Evolutionary conservation across 2,888 invertebrate genomes (phyloP).

Genomic region (Rapana venosa): DNA sequence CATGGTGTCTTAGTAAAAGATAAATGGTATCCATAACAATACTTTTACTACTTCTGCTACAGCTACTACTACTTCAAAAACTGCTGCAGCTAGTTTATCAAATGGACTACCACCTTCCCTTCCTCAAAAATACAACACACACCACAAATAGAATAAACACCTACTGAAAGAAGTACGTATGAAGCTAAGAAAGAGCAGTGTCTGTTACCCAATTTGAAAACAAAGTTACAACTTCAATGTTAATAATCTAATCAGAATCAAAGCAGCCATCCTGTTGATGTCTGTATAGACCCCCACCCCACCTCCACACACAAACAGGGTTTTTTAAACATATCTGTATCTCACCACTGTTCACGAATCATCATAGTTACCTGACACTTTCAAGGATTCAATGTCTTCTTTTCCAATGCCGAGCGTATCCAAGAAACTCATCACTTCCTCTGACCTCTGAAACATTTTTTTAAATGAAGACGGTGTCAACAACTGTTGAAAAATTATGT

Average conservation of each 20-base stretch:
- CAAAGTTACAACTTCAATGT: too few relatives aligned
- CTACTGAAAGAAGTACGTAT: not conserved
- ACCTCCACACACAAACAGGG: too few relatives aligned
- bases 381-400: conserved; percentile 63
- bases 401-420: conserved; percentile 52
- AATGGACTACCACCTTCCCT: not conserved
- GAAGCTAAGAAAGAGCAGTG: too few relatives aligned
- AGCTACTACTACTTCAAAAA: not conserved
- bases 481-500: not conserved
- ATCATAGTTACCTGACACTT: conserved; percentile 61
- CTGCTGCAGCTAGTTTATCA: not conserved
- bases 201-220: too few relatives aligned
- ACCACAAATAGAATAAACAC: not conserved
- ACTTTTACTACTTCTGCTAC: too few relatives aligned
- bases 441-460: conserved; percentile 61
- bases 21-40: not conserved
- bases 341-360: not conserved
- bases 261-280: too few relatives aligned
- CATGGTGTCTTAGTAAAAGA: not conserved
- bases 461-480: not conserved
- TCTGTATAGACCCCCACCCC: too few relatives aligned
- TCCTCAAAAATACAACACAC: not conserved
- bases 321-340: not conserved
- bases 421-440: conserved; percentile 61
- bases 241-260: too few relatives aligned